Base-by-base conservation (phyloP, 2,888 invertebrate genomes). In the Esperia sulphurella region DNA sequence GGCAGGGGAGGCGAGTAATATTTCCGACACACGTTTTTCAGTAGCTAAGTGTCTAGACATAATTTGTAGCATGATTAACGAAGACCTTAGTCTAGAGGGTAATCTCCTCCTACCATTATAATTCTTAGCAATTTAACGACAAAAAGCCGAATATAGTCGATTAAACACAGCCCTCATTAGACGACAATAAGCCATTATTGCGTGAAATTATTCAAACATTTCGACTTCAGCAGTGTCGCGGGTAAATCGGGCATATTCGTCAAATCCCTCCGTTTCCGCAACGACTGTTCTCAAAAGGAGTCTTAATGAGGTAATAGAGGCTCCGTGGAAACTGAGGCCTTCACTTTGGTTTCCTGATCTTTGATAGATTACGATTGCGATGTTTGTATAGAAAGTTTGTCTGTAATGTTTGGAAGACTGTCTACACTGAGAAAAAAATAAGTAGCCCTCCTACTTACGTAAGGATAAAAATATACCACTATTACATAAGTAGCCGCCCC, bases 211-310 rank as follows among this genome's bases (percentile, higher is more conserved):
- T 53, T 61, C 58, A 57, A 54, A 51, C 54, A 51, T 52, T 35
- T 35, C 50, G 35, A 14, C 35, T 38, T 38, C 33, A 50, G 45
- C 37, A 50, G 45, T 49, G 51, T 53, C 54, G 40, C 50, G 53
- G 31, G 53, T 12, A 53, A 55, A 54, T 55, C 50, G 51, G 48
- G 57, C 59, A 57, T 59, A 64, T 62, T 61, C 61, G 60, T 60
- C 58, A 55, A 52, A 54, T 55, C 59, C 65, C 56, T 53, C 40
- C 52, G 52, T 59, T 64, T 63, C 60, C 65, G 55, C 58, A 37
- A 57, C 51, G 63, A 46, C 48, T 56, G 54, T 46, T 45, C 50
- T 54, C 57, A 21, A 59, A 64, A 61, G 56, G 59, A 43, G 9
- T 49, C 41, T 41, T 59, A 63, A 64, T 61, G 62, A 59, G 53